Evolutionary conservation across 2,797 vertebrate genomes (phyloP), one percentile per base, ranked within the genome.

Genomic region (Crocodylus rhombifer): DNA sequence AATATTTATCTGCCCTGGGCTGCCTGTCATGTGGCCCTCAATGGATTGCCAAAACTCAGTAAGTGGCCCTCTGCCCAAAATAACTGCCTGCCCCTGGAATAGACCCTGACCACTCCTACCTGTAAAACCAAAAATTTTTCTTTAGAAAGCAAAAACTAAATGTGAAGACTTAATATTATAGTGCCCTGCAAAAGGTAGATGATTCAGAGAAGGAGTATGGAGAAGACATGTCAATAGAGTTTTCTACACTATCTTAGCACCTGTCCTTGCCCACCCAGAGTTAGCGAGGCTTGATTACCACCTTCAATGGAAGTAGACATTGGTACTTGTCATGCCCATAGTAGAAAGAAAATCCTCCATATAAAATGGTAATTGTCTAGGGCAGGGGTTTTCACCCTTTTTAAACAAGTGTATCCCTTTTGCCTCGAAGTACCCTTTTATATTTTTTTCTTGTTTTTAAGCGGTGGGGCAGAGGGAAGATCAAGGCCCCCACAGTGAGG

Each of bases 41-140:
- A 36, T 36, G 33, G 33, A 36, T 36, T 36, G 33, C 33, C 33
- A 36, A 36, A 36, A 36, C 33, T 36, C 33, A 36, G 33, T 36
- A 36, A 36, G 33, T 6, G 5, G 33, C 33, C 33, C 33, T 36
- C 33, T 36, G 33, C 33, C 33, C 33, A 36, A 36, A 36, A 36
- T 36, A 36, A 36, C 6, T 36, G 33, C 33, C 33, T 36, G 33
- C 33, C 33, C 33, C 5, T 36, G 33, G 33, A 36, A 36, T 36
- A 36, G 33, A 36, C 33, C 33, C 33, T 36, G 33, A 36, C 33
- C 33, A 36, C 33, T 36, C 33, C 33, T 36, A 36, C 33, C 33
- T 36, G 33, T 77, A 93, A 92, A 85, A 33, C 2, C 8, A 20
- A 87, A 75, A 2, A 51, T 12, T 65, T 65, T 84, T 90, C 36